Evolutionary conservation across 1,140 invertebrate species (phyloP), one percentile per base, ranked within the genome.

Genomic region (Drosophila lowei): DNA sequence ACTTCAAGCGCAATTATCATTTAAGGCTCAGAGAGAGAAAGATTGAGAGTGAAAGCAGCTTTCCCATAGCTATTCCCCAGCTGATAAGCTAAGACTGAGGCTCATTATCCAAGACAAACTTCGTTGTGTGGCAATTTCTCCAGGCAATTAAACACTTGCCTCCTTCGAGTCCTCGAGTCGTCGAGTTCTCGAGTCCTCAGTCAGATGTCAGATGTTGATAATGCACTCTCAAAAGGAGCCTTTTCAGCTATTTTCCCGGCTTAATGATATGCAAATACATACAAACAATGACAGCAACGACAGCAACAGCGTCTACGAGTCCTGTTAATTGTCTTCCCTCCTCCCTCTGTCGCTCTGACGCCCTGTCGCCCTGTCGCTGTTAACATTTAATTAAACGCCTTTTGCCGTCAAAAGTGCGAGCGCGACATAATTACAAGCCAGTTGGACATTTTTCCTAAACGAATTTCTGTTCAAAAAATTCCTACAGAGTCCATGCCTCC

Each of bases 361-460:
- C 72, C 18, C 64, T 52, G 25, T 49, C 55, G 63, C 66, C 47
- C 42, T 66, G 66, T 55, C 63, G 58, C 73, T 77, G 60, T 81
- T 86, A 86, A 86, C 83, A 86, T 86, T 88, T 86, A 86, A 86
- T 86, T 86, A 88, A 86, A 88, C 68, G 81, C 77, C 73, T 88
- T 86, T 85, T 71, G 62, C 73, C 85, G 62, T 77, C 68, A 80
- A 74, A 77, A 71, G 74, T 64, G 48, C 75, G 67, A 62, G 70
- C 70, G 50, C 71, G 62, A 81, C 83, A 88, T 88, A 81, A 86
- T 88, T 86, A 81, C 83, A 61, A 77, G 83, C 62, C 83, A 78
- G 76, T 86, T 81, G 81, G 73, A 74, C 77, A 49, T 77, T 81
- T 80, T 80, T 81, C 71, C 65, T 74, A 78, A 77, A 60, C 81